phyloP scores from a whole-genome alignment of 2,888 invertebrate species.

The Chrysopilus asiliformis region DNA sequence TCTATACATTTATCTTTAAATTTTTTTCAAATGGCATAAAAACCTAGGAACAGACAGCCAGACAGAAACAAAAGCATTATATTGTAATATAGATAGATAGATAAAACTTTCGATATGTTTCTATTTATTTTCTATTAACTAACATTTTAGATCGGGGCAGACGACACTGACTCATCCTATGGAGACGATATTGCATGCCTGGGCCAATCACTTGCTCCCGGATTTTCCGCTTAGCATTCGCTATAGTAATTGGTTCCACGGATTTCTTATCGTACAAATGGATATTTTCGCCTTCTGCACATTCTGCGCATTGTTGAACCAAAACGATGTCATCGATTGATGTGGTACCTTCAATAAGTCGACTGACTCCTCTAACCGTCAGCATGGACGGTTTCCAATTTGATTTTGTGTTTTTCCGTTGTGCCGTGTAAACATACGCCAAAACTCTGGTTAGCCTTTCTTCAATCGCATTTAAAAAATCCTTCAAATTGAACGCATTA shows the following conservation, averaged over 20 bases:
- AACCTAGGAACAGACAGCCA: no score
- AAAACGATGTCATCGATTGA: conserved; percentile 38
- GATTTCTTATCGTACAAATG: conserved; percentile 31
- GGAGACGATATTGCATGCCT: conserved; percentile 34
- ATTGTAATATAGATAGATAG: no score
- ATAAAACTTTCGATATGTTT: no score
- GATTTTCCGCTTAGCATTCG: conserved; percentile 21
- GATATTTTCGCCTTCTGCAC: conserved; percentile 33
- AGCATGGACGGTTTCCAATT: conserved; percentile 19
- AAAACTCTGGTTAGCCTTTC: conserved; percentile 40
- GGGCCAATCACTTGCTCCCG: conserved; percentile 31
- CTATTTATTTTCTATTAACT: no score
- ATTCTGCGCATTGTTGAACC: conserved; percentile 34
- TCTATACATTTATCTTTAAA: no score
- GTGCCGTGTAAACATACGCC: conserved; percentile 36
- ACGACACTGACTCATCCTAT: conserved; percentile 32
- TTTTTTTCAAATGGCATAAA: no score
- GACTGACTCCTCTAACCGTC: conserved; percentile 30
- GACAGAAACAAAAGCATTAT: no score
- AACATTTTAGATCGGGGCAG: conserved; percentile 32
- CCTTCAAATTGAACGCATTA: conserved; percentile 41
- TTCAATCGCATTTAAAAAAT: conserved; percentile 42
- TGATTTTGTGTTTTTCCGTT: conserved; percentile 23
- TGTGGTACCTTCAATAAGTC: conserved; percentile 31
- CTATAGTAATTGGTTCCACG: conserved; percentile 14